Evolutionary conservation across 2,888 invertebrate species (phyloP), one percentile per base, ranked within the genome.

Genomic region (Calephelis perditalis): DNA sequence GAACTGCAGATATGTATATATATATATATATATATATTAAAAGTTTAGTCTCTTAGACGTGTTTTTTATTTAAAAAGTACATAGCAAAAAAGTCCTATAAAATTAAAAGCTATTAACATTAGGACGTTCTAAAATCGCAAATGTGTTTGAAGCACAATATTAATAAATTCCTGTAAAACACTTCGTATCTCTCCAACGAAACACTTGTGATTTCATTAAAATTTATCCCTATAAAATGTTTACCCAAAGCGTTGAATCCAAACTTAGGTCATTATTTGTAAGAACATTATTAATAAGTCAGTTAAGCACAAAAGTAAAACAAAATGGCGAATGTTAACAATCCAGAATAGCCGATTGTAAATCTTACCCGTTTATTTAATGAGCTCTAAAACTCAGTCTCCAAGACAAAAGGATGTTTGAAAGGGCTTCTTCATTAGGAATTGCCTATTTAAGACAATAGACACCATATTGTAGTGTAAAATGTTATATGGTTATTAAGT

Each of bases 331-430:
- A 68, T 65, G 61, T 60, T 64, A 64, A 65, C 63, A 68, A 67
- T 67, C 67, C 71, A 71, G 70, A 69, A 68, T 65, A 76, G 80
- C 79, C 77, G 80, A 82, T 78, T 81, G 78, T 78, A 79, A 84
- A 81, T 78, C 81, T 73, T 75, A 76, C 77, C 77, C 74, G 81
- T 79, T 84, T 80, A 84, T 82, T 81, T 85, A 87, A 88, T 84
- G 86, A 85, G 84, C 82, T 79, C 82, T 85, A 81, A 85, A 86
- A 85, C 78, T 81, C 86, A 86, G 83, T 73, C 79, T 73, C 73
- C 73, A 69, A 71, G 82, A 88, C 85, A 87, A 86, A 84, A 79
- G 83, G 78, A 72, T 74, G 79, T 74, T 75, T 75, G 75, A 70
- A 72, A 73, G 71, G 70, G 71, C 71, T 73, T 80, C 84, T 84